Conservation (phyloP, 2,113 vertebrate species). For the Actenoides lindsayi region DNA sequence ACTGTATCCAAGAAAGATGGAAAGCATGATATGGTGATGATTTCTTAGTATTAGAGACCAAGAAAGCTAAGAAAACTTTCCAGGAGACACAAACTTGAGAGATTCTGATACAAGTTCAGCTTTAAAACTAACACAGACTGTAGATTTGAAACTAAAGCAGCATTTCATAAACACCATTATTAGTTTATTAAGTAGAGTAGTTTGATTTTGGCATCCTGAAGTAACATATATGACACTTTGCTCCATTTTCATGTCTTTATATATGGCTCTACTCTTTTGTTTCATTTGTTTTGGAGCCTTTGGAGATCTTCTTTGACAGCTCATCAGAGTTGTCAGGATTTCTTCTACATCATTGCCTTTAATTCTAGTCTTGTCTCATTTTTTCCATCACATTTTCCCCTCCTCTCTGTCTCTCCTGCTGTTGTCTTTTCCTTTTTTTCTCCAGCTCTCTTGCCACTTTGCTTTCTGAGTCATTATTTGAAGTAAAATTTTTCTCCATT, state of each 20-base stretch:
- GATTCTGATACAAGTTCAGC: background rate
- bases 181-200: background rate
- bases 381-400: background rate
- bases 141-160: background rate
- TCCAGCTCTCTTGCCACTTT: background rate
- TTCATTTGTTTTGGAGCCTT: background rate
- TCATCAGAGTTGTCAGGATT: slow-evolving; percentile 30
- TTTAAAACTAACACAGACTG: background rate
- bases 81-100: background rate
- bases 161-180: background rate
- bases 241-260: background rate
- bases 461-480: slow-evolving; percentile 1
- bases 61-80: background rate
- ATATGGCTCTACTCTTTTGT: background rate
- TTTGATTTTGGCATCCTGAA: background rate
- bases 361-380: slow-evolving; percentile 29
- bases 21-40: background rate
- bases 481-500: background rate
- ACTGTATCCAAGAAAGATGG: background rate
- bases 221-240: background rate
- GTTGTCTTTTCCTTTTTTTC: background rate
- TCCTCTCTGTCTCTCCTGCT: background rate
- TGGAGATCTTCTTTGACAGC: background rate
- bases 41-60: background rate
- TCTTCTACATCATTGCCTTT: slow-evolving; percentile 52